These are phyloP conservation scores for Lepidurus packardi DNA, from an alignment of 1,140 invertebrate species.

Conservation along the genomic window DNA sequence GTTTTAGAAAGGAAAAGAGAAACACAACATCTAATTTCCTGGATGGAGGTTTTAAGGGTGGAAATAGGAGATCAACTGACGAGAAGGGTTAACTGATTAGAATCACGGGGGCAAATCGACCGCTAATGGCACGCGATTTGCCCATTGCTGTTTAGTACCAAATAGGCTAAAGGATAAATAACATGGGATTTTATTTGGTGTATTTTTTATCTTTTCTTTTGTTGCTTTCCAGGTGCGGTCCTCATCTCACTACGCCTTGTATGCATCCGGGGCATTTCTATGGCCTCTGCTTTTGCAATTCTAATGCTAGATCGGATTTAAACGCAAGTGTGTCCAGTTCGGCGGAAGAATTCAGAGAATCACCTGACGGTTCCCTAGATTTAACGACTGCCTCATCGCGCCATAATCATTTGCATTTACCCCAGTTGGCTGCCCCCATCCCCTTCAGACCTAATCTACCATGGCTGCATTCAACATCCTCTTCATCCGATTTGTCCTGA, in stretches of 20 bases:
- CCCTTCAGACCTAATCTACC: constrained; percentile 21
- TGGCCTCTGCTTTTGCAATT: constrained; percentile 14
- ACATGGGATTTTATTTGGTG: neutral
- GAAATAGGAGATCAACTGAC: neutral
- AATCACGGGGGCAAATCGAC: neutral
- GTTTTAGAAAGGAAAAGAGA: neutral
- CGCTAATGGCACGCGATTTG: constrained; percentile 7
- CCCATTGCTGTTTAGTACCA: neutral
- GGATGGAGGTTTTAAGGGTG: neutral
- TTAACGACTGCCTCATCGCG: constrained; percentile 1
- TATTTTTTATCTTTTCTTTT: neutral
- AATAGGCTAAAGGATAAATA: constrained; percentile 1
- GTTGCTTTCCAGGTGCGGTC: constrained; percentile 6
- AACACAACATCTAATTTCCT: too few relatives aligned
- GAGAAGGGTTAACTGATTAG: constrained; percentile 14
- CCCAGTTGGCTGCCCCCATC: constrained; percentile 2
- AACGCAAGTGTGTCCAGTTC: neutral
- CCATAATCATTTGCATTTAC: constrained; percentile 22
- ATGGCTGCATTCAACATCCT: constrained; percentile 5
- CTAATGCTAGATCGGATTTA: neutral
- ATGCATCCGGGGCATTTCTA: constrained; percentile 4
- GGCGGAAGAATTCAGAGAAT: constrained; percentile 13
- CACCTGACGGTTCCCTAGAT: constrained; percentile 17
- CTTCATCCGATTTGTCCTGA: neutral
- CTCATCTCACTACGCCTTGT: constrained; percentile 2